These are phyloP conservation scores for Polylopha cassiicola DNA, from an alignment of 2,888 invertebrate species.

Conservation along the genomic window DNA sequence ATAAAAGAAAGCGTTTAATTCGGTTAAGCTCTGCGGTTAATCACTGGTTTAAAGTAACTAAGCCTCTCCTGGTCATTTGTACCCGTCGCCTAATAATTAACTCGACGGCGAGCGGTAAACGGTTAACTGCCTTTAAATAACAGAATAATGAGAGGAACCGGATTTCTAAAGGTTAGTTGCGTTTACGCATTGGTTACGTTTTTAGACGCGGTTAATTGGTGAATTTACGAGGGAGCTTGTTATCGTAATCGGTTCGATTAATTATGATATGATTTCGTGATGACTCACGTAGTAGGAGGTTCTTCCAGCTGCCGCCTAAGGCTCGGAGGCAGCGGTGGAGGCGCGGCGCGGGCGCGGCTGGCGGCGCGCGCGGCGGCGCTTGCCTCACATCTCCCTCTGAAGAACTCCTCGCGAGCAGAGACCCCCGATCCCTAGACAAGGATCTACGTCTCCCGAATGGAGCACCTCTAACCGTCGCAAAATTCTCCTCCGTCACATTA, in stretches of 20 bases:
- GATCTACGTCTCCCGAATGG: conserved; percentile 68
- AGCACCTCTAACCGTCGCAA: conserved; percentile 65
- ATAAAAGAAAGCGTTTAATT: conserved; percentile 71
- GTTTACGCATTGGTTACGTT: conserved; percentile 43
- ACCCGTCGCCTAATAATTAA: conserved; percentile 67
- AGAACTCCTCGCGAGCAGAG: conserved; percentile 79
- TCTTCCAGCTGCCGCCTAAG: conserved; percentile 88
- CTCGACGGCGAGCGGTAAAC: conserved; percentile 51
- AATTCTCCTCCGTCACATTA: conserved; percentile 55
- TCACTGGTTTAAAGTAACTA: conserved; percentile 57
- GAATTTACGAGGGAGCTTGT: conserved; percentile 35
- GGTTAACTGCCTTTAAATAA: conserved; percentile 62
- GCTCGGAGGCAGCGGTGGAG: conserved; percentile 84
- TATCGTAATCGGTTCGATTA: conserved; percentile 5
- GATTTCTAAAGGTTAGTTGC: conserved; percentile 54
- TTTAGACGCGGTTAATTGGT: conserved; percentile 47
- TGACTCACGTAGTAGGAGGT: conserved; percentile 86
- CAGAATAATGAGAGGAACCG: conserved; percentile 54
- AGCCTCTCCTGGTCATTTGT: conserved; percentile 64
- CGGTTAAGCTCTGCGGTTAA: conserved; percentile 62
- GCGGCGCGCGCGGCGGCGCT: conserved; percentile 55
- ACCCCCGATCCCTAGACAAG: conserved; percentile 70
- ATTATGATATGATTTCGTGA: conserved; percentile 39
- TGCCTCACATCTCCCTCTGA: conserved; percentile 83
- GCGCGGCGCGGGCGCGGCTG: conserved; percentile 63